Percentiles rank a stretch among this genome's conserved stretches.
phyloP scores from a whole-genome alignment of 2,113 vertebrate species.

The Electrona antarctica region DNA sequence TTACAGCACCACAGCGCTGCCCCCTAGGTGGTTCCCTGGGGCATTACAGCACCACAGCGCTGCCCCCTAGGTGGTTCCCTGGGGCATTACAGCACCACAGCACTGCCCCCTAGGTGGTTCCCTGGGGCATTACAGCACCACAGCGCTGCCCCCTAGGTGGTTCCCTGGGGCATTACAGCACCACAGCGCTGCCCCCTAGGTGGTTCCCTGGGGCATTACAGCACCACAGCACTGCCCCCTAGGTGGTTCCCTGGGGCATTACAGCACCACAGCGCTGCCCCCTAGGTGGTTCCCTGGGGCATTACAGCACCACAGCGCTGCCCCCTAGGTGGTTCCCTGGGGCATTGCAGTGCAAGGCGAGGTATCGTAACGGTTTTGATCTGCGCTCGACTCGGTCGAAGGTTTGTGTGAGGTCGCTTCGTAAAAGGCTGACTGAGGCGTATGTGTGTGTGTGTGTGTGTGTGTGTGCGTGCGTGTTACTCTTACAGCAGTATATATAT shows the following conservation, averaged over 20 bases:
- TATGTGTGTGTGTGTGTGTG: constrained; percentile 55
- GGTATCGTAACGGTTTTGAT: constrained; percentile 77
- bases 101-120: constrained; percentile 5
- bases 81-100: constrained; percentile 54
- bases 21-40: too few species aligned
- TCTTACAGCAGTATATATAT: too few species aligned
- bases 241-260: constrained; percentile 47
- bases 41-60: constrained; percentile 41
- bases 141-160: background rate
- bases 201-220: too few species aligned
- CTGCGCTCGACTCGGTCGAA: constrained; percentile 50
- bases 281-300: constrained; percentile 38
- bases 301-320: constrained; percentile 43
- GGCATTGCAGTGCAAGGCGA: constrained; percentile 65
- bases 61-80: constrained; percentile 16
- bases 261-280: constrained; percentile 33
- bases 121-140: constrained; percentile 56
- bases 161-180: constrained; percentile 59
- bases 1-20: too few species aligned
- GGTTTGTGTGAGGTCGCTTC: constrained; percentile 56
- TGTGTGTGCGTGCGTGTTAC: constrained; percentile 39
- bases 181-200: background rate
- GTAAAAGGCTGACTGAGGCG: constrained; percentile 41
- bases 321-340: constrained; percentile 36
- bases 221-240: too few species aligned